Conservation (phyloP, 2,113 vertebrate species). For the Carlito syrichta region DNA sequence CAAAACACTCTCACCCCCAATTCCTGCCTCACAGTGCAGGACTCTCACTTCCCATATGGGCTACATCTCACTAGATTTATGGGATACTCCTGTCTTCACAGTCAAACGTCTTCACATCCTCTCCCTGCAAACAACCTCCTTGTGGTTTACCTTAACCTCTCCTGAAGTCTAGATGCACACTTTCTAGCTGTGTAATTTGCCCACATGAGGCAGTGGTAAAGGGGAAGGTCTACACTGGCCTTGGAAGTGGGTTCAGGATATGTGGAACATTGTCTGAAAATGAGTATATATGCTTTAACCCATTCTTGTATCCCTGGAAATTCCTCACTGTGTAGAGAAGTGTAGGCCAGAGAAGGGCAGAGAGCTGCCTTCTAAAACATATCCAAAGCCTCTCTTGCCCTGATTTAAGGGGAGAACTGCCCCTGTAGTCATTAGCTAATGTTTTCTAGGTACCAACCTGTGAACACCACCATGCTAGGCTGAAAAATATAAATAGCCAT, state of each 20-base stretch:
- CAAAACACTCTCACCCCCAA: no score
- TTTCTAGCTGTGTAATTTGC: rapidly evolving
- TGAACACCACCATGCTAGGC: not conserved
- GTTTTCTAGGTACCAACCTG: not conserved
- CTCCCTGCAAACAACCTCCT: no score
- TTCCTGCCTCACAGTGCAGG: no score
- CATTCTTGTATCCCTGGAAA: rapidly evolving
- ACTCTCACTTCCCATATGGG: not conserved
- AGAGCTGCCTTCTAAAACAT: not conserved
- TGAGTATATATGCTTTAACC: not conserved
- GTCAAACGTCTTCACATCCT: not conserved
- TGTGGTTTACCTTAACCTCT: not conserved
- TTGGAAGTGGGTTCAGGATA: not conserved
- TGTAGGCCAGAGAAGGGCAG: not conserved
- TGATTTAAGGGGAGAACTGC: not conserved
- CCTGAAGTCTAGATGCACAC: no score
- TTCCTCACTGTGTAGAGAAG: not conserved
- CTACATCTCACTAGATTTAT: not conserved
- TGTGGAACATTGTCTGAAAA: not conserved
- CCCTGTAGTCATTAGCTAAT: not conserved
- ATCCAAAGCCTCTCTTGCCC: not conserved
- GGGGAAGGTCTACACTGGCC: not conserved
- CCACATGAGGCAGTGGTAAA: not conserved
- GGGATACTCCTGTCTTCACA: no score
- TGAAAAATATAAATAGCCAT: not conserved